Conservation (phyloP, 1,140 invertebrate species). For the Drosophila ficusphila region DNA sequence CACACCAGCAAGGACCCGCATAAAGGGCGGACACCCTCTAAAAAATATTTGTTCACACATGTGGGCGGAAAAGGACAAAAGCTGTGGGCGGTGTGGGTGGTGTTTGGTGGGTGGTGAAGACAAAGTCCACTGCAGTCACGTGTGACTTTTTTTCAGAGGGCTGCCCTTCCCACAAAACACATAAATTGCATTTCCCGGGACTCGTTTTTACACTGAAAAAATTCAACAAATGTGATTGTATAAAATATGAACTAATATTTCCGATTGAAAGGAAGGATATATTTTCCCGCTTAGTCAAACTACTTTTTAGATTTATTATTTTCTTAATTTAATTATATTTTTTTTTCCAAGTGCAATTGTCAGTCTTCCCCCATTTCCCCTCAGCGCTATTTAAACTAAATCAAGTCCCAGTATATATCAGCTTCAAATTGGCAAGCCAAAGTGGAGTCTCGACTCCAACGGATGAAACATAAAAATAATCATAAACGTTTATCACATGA, state of each 20-base stretch:
- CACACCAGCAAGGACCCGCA: constrained; percentile 58
- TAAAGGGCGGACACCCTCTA: constrained; percentile 68
- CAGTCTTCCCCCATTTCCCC: constrained; percentile 5
- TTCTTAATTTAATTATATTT: not conserved
- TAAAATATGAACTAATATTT: no score
- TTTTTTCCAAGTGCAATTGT: not conserved
- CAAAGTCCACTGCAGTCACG: constrained; percentile 66
- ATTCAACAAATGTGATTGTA: not conserved
- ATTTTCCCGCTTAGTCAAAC: no score
- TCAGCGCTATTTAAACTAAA: constrained; percentile 75
- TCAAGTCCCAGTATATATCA: constrained; percentile 69
- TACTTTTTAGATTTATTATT: not conserved
- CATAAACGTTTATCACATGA: constrained; percentile 79
- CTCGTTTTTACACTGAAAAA: constrained; percentile 6
- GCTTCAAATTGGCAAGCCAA: constrained; percentile 69
- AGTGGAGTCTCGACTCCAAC: constrained; percentile 48
- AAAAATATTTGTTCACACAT: constrained; percentile 82
- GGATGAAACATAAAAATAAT: constrained; percentile 74
- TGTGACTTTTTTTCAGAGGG: constrained; percentile 35
- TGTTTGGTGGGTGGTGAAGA: constrained; percentile 10
- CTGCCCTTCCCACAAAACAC: constrained; percentile 31
- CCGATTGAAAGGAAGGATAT: not conserved
- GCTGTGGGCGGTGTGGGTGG: constrained; percentile 3
- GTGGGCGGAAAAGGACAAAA: constrained; percentile 40
- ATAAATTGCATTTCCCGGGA: constrained; percentile 69